Base-by-base conservation (phyloP, 2,113 vertebrate species). In the Erinaceus europaeus region DNA sequence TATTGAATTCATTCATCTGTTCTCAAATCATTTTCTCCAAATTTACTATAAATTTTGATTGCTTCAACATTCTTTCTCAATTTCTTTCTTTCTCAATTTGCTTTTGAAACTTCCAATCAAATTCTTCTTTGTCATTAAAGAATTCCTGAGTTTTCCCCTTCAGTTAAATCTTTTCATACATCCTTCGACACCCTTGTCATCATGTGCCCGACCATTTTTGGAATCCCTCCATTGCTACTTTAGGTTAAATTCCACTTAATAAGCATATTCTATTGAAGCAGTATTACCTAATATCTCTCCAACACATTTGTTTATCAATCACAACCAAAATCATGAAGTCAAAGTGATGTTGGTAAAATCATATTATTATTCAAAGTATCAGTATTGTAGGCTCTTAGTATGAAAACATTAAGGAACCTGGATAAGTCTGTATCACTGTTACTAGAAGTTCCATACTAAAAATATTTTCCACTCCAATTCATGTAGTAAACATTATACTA, bases 51-150 rank as follows among this genome's bases (percentile, higher is more conserved):
- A 77, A 90, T 91, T 84, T 91, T 80, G 91, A 87, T 93, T 84
- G 77, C 89, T 84, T 55, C 92, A 93, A 93, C 86, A 91, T 52
- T 50, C 50, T 88, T 53, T 78, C 89, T 29, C 72, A 69, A 94
- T 91, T 87, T 81, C 48, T 82, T 87, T 84, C 34, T 86, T 81
- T 82, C 87, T 52, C 29, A 91, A 81, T 55, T 17, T 88, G 46
- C 86, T 80, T 89, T 83, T 67, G 81, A 93, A 94, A 90, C 59
- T 87, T 89, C 46, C 48, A 84, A 91, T 89, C 84, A 94, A 86
- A 86, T 94, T 86, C 84, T 90, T 72, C 55, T 71, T 57, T 68
- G 69, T 69, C 92, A 90, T 90, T 92, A 93, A 94, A 92, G n/a
- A 89, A 50, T 67, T 17, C 42, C 78, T 55, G 65, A 81, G 61